These are phyloP conservation scores for Holothuria scabra DNA, from an alignment of 53 echinoderm and acorn worm genomes.

Conservation along the genomic window DNA sequence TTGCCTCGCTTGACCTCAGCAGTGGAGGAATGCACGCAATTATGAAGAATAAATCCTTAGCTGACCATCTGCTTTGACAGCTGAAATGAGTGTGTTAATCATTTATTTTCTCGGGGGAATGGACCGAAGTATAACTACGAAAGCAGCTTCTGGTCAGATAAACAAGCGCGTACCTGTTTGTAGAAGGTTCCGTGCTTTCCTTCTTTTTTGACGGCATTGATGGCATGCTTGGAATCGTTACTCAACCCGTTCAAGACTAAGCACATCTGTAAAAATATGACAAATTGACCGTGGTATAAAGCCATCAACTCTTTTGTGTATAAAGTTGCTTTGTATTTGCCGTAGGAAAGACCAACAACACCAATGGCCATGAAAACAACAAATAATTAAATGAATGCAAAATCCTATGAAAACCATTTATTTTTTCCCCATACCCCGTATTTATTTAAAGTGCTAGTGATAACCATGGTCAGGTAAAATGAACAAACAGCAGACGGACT, in stretches of 20 bases:
- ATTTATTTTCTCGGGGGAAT: slow-evolving; percentile 32
- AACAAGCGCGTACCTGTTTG: slow-evolving; percentile 1
- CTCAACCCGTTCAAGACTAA: neutral
- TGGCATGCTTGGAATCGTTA: slow-evolving; percentile 27
- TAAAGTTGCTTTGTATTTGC: slow-evolving; percentile 6
- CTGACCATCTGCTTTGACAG: slow-evolving; percentile 37
- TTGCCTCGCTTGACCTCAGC: too few species aligned
- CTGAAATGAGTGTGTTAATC: slow-evolving; percentile 41
- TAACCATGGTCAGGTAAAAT: too few species aligned
- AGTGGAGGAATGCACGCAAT: too few species aligned
- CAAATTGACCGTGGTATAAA: neutral
- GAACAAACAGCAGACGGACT: too few species aligned
- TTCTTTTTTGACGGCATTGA: slow-evolving; percentile 5
- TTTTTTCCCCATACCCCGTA: too few species aligned
- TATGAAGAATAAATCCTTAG: neutral
- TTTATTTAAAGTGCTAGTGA: too few species aligned
- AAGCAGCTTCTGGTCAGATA: slow-evolving; percentile 10
- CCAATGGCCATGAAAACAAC: neutral
- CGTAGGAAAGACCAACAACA: neutral
- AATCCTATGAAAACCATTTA: too few species aligned
- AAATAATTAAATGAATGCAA: too few species aligned
- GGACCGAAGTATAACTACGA: slow-evolving; percentile 13
- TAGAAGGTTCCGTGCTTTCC: too few species aligned
- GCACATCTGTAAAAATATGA: neutral
- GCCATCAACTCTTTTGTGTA: neutral